Base-by-base conservation (phyloP, 2,113 vertebrate species). In the Gila orcuttii region DNA sequence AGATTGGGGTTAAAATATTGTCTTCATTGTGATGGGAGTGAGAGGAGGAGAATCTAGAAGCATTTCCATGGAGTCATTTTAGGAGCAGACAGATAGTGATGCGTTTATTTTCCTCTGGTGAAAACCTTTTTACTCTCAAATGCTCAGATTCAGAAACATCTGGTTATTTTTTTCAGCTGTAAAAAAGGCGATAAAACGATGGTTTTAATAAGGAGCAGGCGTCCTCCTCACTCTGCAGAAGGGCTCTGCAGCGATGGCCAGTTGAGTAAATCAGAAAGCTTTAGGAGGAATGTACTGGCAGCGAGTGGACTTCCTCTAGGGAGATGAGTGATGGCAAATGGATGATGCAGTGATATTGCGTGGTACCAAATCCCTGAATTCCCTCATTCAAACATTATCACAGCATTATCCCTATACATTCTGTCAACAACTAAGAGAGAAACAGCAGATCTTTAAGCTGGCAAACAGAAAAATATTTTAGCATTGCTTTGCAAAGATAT, bases 121-220 rank as follows among this genome's bases (percentile, higher is more conserved):
- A 66, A 79, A 90, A 80, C 85, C 87, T 90, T 88, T 79, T 87
- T 88, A 91, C 89, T 89, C 91, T 91, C 93, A 94, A 90, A 94
- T 93, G 92, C 84, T 91, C 68, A 88, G 87, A 89, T 91, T 79
- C 89, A 89, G 87, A 88, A 90, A 92, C 93, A 93, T 94, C 92
- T 94, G 93, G 89, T 91, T 87, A 42, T 73, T 83, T 36, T 25
- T 66, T 85, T 89, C 71, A 74, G 83, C 33, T 68, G 80, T 84
- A 86, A 90, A 82, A 86, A 60, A 85, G 57, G 25, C 57, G 85
- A 88, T 88, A 87, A 90, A 94, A 90, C 87, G 85, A 91, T 89
- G 68, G 87, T 85, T 89, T 85, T 93, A 93, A 93, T 93, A 90
- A 89, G 89, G 84, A 92, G 79, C 93, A 94, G 94, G 88, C 92